These are phyloP conservation scores for Xerus rutilus DNA, from an alignment of 2,797 vertebrate species.

Conservation along the genomic window DNA sequence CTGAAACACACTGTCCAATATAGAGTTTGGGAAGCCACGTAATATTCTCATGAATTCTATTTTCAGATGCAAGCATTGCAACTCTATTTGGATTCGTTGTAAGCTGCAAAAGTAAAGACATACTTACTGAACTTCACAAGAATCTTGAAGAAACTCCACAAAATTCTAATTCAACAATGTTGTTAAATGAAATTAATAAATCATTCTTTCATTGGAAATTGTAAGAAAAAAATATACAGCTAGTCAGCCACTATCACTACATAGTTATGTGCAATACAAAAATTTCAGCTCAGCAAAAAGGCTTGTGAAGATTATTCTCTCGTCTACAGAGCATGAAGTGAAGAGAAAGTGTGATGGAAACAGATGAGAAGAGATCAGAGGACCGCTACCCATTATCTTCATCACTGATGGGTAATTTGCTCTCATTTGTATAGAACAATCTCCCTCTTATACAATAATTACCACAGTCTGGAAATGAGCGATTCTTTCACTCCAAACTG, in stretches of 20 bases:
- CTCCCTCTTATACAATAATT: slow-evolving; percentile 61
- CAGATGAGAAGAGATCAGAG: background rate
- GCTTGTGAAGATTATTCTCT: background rate
- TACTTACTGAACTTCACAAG: background rate
- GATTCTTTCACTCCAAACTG: slow-evolving; percentile 56
- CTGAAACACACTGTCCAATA: background rate
- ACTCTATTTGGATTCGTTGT: background rate
- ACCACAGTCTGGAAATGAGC: slow-evolving; percentile 59
- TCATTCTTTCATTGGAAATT: background rate
- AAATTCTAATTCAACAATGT: background rate
- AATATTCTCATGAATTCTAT: background rate
- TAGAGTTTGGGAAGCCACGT: background rate
- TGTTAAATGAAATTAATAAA: slow-evolving; percentile 46
- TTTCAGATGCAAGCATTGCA: background rate
- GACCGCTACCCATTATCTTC: slow-evolving; percentile 26
- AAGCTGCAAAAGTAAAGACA: slow-evolving; percentile 7
- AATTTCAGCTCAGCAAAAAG: background rate
- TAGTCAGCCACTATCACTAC: background rate
- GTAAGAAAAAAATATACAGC: background rate
- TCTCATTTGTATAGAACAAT: slow-evolving; percentile 46
- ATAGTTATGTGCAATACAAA: background rate
- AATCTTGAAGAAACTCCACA: slow-evolving; percentile 9
- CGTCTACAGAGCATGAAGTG: background rate
- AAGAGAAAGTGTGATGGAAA: background rate
- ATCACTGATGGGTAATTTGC: slow-evolving; percentile 1